Evolutionary conservation across 64 coral and sea anemone species (phyloP), one percentile per base, ranked within the genome.

Genomic region (Orbicella faveolata): DNA sequence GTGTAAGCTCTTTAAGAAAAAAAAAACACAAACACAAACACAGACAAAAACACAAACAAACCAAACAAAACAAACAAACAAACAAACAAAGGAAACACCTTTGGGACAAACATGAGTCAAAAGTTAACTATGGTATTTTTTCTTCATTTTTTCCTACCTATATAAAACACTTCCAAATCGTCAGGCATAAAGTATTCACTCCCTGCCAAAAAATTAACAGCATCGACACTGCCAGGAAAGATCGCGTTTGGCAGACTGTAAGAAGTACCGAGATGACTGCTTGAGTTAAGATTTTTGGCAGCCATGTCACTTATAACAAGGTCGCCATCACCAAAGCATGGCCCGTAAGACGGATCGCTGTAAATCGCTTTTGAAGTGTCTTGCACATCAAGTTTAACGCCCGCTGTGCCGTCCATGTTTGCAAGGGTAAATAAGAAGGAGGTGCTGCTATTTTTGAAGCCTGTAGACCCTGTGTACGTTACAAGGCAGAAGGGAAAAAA

Each of bases 261-360:
- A 3, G 15, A 17, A 20, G n/a, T 19, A 19, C 89, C 89, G 2
- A 73, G 79, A 9, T 3, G 0, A 20, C 44, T 64, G n/a, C 41
- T 57, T 2, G 89, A 90, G 14, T 51, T 66, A 1, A 52, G 61
- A n/a, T 69, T 64, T 62, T 55, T 20, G 9, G 33, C 15, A 9
- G 89, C 63, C 23, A 64, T 73, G 12, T 54, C 34, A 52, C 48
- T 19, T 15, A 90, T 90, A 2, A 35, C 5, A 6, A 90, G 69
- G 51, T 90, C 89, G 9, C 15, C 18, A 61, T 59, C n/a, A n/a
- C 89, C 79, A 73, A 90, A 90, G 11, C 3, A 34, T 16, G 89
- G 89, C 35, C 89, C 89, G 2, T 66, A 21, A 8, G 8, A 18
- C 19, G 61, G 66, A 35, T 26, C 2, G 34, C 6, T 74, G 15